These are phyloP conservation scores for Volucella bombylans DNA, from an alignment of 2,888 invertebrate species.

Conservation along the genomic window DNA sequence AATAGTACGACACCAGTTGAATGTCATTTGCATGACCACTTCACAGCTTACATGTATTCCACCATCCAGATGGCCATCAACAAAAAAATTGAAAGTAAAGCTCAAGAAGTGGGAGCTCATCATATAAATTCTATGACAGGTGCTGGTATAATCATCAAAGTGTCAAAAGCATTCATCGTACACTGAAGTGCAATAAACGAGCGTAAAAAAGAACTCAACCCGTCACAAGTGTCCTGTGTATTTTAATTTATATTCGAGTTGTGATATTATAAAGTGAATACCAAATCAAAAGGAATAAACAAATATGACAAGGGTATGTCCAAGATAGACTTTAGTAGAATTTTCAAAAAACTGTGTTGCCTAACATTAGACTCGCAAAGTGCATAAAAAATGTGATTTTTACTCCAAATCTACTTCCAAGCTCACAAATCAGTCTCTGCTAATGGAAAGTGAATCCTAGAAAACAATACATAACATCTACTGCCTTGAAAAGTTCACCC, in stretches of 20 bases:
- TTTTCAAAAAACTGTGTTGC: too few relatives aligned
- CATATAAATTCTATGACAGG: constrained; percentile 57
- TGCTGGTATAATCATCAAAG: constrained; percentile 54
- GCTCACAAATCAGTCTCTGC: too few relatives aligned
- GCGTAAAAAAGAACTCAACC: not conserved
- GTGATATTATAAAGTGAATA: constrained; percentile 52
- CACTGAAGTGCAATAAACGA: constrained; percentile 33
- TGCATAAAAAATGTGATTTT: too few relatives aligned
- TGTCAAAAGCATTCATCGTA: constrained; percentile 49
- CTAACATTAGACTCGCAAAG: too few relatives aligned
- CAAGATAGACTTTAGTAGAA: not conserved
- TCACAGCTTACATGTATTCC: constrained; percentile 25
- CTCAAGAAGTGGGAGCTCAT: constrained; percentile 51
- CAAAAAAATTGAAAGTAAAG: constrained; percentile 67
- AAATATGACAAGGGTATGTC: constrained; percentile 70
- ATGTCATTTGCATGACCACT: constrained; percentile 57
- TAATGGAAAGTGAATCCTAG: too few relatives aligned
- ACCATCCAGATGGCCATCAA: constrained; percentile 61
- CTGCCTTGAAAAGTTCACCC: too few relatives aligned
- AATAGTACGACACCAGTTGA: constrained; percentile 75
- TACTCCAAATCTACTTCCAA: too few relatives aligned
- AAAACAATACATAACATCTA: too few relatives aligned
- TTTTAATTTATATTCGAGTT: not conserved
- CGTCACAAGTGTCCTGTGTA: constrained; percentile 38
- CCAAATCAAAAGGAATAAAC: constrained; percentile 58